Conservation (phyloP, 2,797 vertebrate genomes). For the Tangara arthus region DNA sequence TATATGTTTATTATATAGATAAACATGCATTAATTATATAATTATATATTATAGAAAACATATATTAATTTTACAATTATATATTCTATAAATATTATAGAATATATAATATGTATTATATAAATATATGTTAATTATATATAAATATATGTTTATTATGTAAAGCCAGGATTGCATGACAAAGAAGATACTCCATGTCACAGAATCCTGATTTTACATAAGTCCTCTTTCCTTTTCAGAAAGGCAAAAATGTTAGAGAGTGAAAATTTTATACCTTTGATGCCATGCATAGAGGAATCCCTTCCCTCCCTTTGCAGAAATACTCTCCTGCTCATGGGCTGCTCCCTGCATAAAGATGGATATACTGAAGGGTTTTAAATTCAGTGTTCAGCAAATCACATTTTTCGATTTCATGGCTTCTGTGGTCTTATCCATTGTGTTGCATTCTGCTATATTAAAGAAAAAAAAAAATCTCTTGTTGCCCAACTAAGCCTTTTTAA, state of each 20-base stretch:
- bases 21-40: too few species aligned
- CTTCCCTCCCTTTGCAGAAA: not conserved
- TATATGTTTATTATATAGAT: too few species aligned
- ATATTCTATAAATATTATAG: not conserved
- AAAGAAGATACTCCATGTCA: not conserved
- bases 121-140: too few species aligned
- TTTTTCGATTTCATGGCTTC: not conserved
- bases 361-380: not conserved
- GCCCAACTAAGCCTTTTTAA: not conserved
- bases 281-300: not conserved
- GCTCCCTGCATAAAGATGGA: not conserved
- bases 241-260: not conserved
- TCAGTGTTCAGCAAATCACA: not conserved
- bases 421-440: not conserved
- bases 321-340: not conserved
- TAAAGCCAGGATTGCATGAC: not conserved
- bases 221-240: not conserved
- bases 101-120: too few species aligned
- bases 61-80: too few species aligned
- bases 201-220: not conserved
- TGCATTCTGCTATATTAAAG: not conserved
- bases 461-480: not conserved
- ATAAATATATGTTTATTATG: not conserved
- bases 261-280: not conserved
- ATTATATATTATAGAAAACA: too few species aligned